Base-by-base conservation (phyloP, 2,888 invertebrate genomes). In the Rhyacophila evoluta region DNA sequence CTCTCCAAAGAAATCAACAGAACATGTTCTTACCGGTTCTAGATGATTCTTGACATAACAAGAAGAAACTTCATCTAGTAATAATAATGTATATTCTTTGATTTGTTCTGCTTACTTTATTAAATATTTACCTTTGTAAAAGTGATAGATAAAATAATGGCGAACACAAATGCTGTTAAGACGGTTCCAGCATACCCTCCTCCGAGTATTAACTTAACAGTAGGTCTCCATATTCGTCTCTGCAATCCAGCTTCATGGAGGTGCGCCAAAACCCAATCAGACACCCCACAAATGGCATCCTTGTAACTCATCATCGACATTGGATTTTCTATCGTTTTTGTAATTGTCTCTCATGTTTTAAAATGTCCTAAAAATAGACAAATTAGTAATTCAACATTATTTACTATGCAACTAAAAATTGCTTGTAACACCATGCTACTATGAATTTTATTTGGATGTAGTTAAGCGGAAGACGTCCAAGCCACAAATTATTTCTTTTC, bases 101-200 rank as follows among this genome's bases (percentile, higher is more conserved):
- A n/a, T n/a, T n/a, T n/a, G n/a, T n/a, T n/a, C n/a, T n/a, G n/a
- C n/a, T n/a, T n/a, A n/a, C n/a, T n/a, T n/a, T n/a, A n/a, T n/a
- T n/a, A n/a, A n/a, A n/a, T n/a, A n/a, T n/a, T 74, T 37, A 80
- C 80, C 80, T 77, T 74, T 19, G 74, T 25, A 27, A 72, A 72
- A 10, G 55, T 55, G 3, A 25, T 33, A n/a, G 75, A 27, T 6
- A 80, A 12, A 8, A 74, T 19, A 27, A 38, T 25, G 36, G 68
- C 69, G 71, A 80, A 80, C 0, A 75, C 28, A 2, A 77, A 2
- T 0, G 74, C 80, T 15, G 72, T 74, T 10, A 80, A 12, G 1
- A 80, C 8, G 8, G 77, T 72, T 19, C 72, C 75, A 11, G 36
- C 6, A 15, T 25, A 67, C 33, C 70, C 74, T 11, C 74, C 38